Evolutionary conservation across 1,140 invertebrate species (phyloP).

Genomic region (Nebria ingens): DNA sequence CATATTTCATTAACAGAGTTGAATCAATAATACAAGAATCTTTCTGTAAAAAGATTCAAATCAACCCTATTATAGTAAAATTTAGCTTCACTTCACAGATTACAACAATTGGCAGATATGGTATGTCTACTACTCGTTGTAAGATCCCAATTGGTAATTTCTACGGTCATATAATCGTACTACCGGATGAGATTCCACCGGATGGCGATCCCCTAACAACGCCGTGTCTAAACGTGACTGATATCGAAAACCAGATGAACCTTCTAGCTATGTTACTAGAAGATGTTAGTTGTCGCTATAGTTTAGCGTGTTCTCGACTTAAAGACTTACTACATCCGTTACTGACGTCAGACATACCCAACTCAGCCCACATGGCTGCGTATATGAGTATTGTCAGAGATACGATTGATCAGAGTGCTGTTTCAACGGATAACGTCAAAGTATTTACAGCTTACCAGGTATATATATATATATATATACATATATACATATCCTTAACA

Average conservation of each 20-base stretch:
- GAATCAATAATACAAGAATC: too few relatives aligned
- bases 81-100: too few relatives aligned
- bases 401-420: constrained; percentile 47
- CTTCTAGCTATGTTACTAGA: constrained; percentile 45
- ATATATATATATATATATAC: constrained; percentile 16
- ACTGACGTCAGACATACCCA: constrained; percentile 62
- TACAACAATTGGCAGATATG: constrained; percentile 78
- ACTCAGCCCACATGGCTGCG: constrained; percentile 67
- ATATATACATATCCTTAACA: constrained; percentile 12
- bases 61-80: too few relatives aligned
- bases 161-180: constrained; percentile 75
- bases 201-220: constrained; percentile 30
- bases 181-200: constrained; percentile 25
- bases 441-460: constrained; percentile 72
- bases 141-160: constrained; percentile 86
- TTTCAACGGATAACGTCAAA: constrained; percentile 46
- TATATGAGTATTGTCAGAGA: constrained; percentile 55
- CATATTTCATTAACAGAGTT: too few relatives aligned
- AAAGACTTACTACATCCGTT: constrained; percentile 65
- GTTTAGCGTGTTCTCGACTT: constrained; percentile 69
- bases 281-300: constrained; percentile 74
- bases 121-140: constrained; percentile 79
- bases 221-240: constrained; percentile 21
- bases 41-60: too few relatives aligned
- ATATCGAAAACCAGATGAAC: constrained; percentile 29